Evolutionary conservation across 2,888 invertebrate genomes (phyloP), one percentile per base, ranked within the genome.

Genomic region (Dyspetes luteomarginatus): DNA sequence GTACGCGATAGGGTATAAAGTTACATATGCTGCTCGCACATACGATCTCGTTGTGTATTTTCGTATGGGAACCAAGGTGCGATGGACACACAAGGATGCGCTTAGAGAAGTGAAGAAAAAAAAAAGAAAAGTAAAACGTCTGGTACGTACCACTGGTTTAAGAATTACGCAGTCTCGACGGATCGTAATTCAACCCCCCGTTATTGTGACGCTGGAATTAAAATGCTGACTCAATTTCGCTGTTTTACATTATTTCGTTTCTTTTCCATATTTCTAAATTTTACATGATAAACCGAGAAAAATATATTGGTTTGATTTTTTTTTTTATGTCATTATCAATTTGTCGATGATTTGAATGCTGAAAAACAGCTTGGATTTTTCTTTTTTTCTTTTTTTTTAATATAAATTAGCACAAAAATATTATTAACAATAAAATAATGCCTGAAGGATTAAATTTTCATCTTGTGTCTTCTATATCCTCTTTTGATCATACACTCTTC

Each of bases 11-110:
- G 82, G 85, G 86, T 89, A 86, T 89, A 89, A 87, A 83, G 84
- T 89, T 89, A 89, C 90, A 88, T 80, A 78, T 85, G 86, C 85
- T 85, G 86, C 83, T 81, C 80, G 72, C 56, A 24, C 48, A 17
- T 48, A 43, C 22, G 43, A 50, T 60, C 73, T 73, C 73, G 68
- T 58, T 65, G 65, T 74, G 17, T n/a, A n/a, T 69, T 58, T 81
- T 82, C 85, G 83, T 89, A 87, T 89, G 89, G 89, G 90, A 89
- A 89, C 86, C 69, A 73, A 81, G 77, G 68, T 74, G 69, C 81
- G 81, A 81, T 74, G 73, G 64, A 74, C 81, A 77, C 73, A 56
- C 45, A 62, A 52, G 73, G 77, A 77, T 62, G 48, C 52, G 26
- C 30, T 45, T 17, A 17, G 30, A 73, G 60, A 17, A 67, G 69